These are phyloP conservation scores for Spodoptera litura DNA, from an alignment of 1,140 invertebrate species.

Conservation along the genomic window DNA sequence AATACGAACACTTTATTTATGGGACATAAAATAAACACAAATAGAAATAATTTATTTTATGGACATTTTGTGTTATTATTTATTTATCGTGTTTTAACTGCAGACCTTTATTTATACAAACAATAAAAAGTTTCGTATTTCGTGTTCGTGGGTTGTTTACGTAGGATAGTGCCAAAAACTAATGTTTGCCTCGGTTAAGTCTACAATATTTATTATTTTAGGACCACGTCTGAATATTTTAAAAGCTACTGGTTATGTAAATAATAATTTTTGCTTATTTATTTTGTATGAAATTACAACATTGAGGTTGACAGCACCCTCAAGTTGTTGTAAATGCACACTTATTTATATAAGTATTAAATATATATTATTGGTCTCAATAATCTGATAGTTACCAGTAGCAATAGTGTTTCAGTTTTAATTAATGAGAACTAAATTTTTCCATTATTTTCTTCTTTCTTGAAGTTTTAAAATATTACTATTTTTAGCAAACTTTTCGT, in stretches of 20 bases:
- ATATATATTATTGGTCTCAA: too few species aligned
- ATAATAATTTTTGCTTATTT: slow-evolving; percentile 2
- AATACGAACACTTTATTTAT: too few species aligned
- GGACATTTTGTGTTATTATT: background rate
- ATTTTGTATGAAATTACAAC: slow-evolving; percentile 13
- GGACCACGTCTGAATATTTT: slow-evolving; percentile 24
- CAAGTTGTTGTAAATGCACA: too few species aligned
- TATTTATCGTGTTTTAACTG: background rate
- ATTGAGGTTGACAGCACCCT: background rate
- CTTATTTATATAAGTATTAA: too few species aligned
- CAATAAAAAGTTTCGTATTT: slow-evolving; percentile 15
- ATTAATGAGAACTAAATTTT: too few species aligned
- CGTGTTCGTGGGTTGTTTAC: slow-evolving; percentile 9
- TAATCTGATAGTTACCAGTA: too few species aligned
- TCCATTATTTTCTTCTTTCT: too few species aligned
- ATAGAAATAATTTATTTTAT: too few species aligned
- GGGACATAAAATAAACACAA: too few species aligned
- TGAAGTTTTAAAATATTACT: too few species aligned
- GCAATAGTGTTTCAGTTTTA: too few species aligned
- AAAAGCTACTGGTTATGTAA: slow-evolving; percentile 27
- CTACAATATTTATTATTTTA: slow-evolving; percentile 43
- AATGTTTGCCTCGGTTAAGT: slow-evolving; percentile 24
- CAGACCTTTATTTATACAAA: slow-evolving; percentile 25
- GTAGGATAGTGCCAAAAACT: slow-evolving; percentile 31
- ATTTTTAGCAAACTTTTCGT: too few species aligned